These are phyloP conservation scores for Miltochrista miniata DNA, from an alignment of 2,888 invertebrate genomes.

Conservation along the genomic window DNA sequence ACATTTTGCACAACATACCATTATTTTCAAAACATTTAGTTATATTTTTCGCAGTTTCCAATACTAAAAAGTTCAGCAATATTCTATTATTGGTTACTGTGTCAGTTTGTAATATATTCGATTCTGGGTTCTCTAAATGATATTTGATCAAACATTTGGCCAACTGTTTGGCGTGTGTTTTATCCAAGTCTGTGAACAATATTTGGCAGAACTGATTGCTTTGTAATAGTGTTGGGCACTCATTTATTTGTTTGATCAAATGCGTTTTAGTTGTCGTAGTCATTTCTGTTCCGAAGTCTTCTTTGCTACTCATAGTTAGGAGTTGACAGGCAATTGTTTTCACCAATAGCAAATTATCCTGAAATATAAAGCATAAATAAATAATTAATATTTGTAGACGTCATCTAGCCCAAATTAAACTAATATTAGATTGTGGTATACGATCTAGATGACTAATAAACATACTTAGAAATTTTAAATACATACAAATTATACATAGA, in stretches of 20 bases:
- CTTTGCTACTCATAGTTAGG: conserved; percentile 33
- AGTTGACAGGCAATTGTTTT: conserved; percentile 61
- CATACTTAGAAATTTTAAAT: too few species aligned
- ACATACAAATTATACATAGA: too few species aligned
- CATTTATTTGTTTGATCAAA: conserved; percentile 56
- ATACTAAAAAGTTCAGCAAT: conserved; percentile 55
- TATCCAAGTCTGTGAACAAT: conserved; percentile 59
- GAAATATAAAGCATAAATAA: conserved; percentile 35
- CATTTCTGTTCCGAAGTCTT: conserved; percentile 24
- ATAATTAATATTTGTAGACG: too few species aligned
- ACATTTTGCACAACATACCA: conserved; percentile 55
- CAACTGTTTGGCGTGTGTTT: conserved; percentile 52
- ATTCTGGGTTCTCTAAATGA: conserved; percentile 39
- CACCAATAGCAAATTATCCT: conserved; percentile 63
- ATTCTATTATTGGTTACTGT: conserved; percentile 53
- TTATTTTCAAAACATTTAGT: conserved; percentile 58
- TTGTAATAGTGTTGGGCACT: conserved; percentile 44
- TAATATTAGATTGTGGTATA: too few species aligned
- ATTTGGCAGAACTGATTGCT: conserved; percentile 52
- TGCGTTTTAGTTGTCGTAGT: conserved; percentile 51
- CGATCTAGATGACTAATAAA: too few species aligned
- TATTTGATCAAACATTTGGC: conserved; percentile 62
- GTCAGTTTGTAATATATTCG: conserved; percentile 49
- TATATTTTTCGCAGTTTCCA: conserved; percentile 61
- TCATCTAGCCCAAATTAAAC: too few species aligned